phyloP scores from a whole-genome alignment of 2,888 invertebrate species.

The Euplagia quadripunctaria region DNA sequence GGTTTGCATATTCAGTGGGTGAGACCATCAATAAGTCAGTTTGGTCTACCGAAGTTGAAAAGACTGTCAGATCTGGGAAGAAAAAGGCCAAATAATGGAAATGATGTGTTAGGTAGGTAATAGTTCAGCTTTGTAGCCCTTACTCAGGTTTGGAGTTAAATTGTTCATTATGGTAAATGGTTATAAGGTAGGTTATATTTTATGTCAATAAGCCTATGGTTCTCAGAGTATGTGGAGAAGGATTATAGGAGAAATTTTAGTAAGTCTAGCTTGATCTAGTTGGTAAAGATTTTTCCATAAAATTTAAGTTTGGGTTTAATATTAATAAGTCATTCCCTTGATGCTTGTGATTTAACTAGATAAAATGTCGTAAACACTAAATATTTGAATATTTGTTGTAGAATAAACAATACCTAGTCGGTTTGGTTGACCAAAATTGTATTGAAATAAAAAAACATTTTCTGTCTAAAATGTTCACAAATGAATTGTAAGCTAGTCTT shows the following conservation, averaged over 20 bases:
- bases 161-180: constrained; percentile 30
- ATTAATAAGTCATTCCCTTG: background rate
- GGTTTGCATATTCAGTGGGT: constrained; percentile 90
- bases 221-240: constrained; percentile 16
- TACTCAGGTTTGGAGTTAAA: constrained; percentile 30
- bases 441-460: no score
- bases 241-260: background rate
- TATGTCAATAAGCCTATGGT: constrained; percentile 23
- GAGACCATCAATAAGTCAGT: constrained; percentile 90
- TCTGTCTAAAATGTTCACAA: no score
- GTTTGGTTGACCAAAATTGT: no score
- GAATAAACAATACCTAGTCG: background rate
- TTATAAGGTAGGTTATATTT: constrained; percentile 18
- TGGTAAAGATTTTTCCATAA: no score
- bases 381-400: background rate
- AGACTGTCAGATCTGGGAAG: constrained; percentile 81
- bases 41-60: constrained; percentile 91
- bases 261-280: background rate
- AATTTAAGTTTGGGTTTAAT: no score
- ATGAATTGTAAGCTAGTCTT: no score
- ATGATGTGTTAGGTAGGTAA: constrained; percentile 24
- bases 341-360: background rate
- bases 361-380: background rate
- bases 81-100: constrained; percentile 80
- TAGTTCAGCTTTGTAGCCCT: constrained; percentile 24